Conservation (phyloP, 2,888 invertebrate species). For the Branchellion lobata region DNA sequence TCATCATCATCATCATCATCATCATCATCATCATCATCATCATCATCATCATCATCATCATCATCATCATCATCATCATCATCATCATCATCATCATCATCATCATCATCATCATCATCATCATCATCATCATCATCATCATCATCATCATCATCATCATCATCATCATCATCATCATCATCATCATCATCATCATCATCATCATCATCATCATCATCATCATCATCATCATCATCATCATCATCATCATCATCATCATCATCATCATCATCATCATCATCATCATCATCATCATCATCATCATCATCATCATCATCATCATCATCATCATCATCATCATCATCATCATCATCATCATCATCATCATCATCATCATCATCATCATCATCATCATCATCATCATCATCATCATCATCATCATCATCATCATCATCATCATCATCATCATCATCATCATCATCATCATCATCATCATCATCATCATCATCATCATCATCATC, state of each 20-base stretch:
- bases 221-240: background rate
- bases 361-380: constrained; percentile 9
- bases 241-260: constrained; percentile 28
- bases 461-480: background rate
- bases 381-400: constrained; percentile 9
- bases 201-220: constrained; percentile 12
- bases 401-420: constrained; percentile 9
- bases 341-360: constrained; percentile 3
- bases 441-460: constrained; percentile 9
- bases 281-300: background rate
- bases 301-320: background rate
- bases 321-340: background rate
- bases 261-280: background rate
- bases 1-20: constrained; percentile 3
- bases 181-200: background rate
- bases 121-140: background rate
- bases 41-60: background rate
- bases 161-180: background rate
- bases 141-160: background rate
- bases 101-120: background rate
- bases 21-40: background rate
- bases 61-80: background rate
- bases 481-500: constrained; percentile 12
- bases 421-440: constrained; percentile 9
- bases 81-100: background rate